Base-by-base conservation (phyloP, 2,797 vertebrate genomes). In the Tinamus major region DNA sequence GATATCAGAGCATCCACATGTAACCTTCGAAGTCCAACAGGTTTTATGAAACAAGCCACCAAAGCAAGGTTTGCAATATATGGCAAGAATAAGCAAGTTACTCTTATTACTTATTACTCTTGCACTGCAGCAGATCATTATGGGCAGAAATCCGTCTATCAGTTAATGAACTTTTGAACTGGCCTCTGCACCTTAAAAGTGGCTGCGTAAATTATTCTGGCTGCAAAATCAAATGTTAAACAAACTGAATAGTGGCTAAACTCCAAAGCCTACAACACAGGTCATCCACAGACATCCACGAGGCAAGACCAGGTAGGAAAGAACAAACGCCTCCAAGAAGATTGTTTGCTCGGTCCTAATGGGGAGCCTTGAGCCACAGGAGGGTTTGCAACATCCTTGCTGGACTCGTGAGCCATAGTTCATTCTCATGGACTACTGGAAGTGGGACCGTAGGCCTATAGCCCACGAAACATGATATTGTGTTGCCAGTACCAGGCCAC, bases 221-320 rank as follows among this genome's bases (percentile, higher is more conserved):
- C 56, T 79, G 26, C 51, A 63, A 95, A 72, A 65, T 33, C 27
- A 41, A 69, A 23, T 53, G 24, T 55, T 37, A 46, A 8, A 8
- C 31, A 44, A 92, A 81, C 1, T 5, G 19, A 72, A 42, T 5
- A 49, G 49, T 27, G 49, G 77, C 78, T 48, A 8, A 20, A 9
- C 27, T 48, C 12, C 15, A 14, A 81, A 70, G 17, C 8, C 59
- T 18, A 53, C 80, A 70, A 11, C 83, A 42, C 70, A 70, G 78
- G 31, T 61, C 56, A 44, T 48, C 61, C 59, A 59, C 42, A 74
- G 56, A 65, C 8, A 13, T 65, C 53, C 91, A 93, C 0, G 64
- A 95, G 94, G 92, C 93, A 95, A 96, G 92, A 95, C 96, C 94
- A 94, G 94, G 31, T 92, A 87, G 92, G 92, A 94, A 71, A 56